phyloP scores from a whole-genome alignment of 35 echinoderm and acorn worm species.

The Holothuria glaberrima region DNA sequence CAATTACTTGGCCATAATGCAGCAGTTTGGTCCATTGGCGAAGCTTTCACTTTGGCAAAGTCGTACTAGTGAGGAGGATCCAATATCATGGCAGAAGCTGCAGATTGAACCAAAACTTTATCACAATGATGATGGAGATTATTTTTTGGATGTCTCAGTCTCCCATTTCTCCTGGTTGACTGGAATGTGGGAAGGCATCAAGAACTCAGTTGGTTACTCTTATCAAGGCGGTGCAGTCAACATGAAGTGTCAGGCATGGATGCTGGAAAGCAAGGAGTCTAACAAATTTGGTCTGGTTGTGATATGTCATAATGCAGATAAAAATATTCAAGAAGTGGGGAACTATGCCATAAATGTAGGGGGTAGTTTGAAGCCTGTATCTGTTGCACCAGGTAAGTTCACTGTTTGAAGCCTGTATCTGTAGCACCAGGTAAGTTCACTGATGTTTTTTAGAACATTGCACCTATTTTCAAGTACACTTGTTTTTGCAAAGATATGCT shows the following conservation, averaged over 20 bases:
- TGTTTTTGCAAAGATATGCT: too few relatives aligned
- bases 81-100: constrained; percentile 67
- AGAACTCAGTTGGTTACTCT: constrained; percentile 52
- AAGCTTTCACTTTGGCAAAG: constrained; percentile 89
- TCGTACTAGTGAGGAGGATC: constrained; percentile 77
- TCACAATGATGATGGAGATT: constrained; percentile 63
- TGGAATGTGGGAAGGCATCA: constrained; percentile 78
- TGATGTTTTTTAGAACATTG: too few relatives aligned
- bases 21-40: constrained; percentile 77
- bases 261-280: constrained; percentile 83
- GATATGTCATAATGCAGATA: constrained; percentile 89
- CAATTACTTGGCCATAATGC: constrained; percentile 74
- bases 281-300: constrained; percentile 94
- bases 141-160: constrained; percentile 71
- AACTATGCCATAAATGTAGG: constrained; percentile 92
- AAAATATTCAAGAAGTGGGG: constrained; percentile 85
- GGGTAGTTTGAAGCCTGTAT: constrained; percentile 91
- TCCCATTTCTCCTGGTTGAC: constrained; percentile 89
- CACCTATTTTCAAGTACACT: too few relatives aligned
- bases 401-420: too few relatives aligned
- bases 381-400: constrained; percentile 76
- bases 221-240: constrained; percentile 73
- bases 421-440: too few relatives aligned
- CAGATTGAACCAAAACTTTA: constrained; percentile 55
- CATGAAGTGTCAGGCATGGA: constrained; percentile 97